These are phyloP conservation scores for Athripsodes cinereus DNA, from an alignment of 2,888 invertebrate genomes.

Conservation along the genomic window DNA sequence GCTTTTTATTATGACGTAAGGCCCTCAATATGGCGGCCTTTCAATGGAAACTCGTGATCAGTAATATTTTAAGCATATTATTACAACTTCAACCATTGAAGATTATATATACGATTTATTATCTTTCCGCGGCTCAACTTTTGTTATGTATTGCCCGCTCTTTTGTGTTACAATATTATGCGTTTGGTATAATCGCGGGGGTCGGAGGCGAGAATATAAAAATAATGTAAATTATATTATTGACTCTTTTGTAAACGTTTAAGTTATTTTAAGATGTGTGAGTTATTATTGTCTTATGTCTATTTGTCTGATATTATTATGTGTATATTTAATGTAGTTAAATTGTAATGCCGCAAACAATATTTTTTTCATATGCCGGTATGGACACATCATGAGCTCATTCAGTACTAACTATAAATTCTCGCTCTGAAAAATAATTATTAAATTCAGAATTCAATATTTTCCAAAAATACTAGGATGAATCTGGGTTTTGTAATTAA, in stretches of 20 bases:
- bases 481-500: too few relatives aligned
- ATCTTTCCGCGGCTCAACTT: not conserved
- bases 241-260: not conserved
- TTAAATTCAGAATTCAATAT: too few relatives aligned
- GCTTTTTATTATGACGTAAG: not conserved
- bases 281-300: not conserved
- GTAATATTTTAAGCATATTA: slow-evolving; percentile 14
- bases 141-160: slow-evolving; percentile 3
- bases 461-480: too few relatives aligned
- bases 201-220: slow-evolving; percentile 2
- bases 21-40: slow-evolving; percentile 1
- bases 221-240: not conserved
- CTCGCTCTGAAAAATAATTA: too few relatives aligned
- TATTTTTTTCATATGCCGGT: not conserved
- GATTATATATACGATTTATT: not conserved
- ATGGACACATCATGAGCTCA: too few relatives aligned
- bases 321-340: not conserved
- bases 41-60: slow-evolving; percentile 8
- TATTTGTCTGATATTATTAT: too few relatives aligned
- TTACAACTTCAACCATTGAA: not conserved
- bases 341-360: not conserved
- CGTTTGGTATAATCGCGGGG: not conserved
- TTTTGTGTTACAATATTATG: not conserved
- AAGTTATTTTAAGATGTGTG: not conserved
- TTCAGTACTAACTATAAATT: too few relatives aligned